These are phyloP conservation scores for Hormaphis cornu DNA, from an alignment of 1,140 invertebrate genomes.

Conservation along the genomic window DNA sequence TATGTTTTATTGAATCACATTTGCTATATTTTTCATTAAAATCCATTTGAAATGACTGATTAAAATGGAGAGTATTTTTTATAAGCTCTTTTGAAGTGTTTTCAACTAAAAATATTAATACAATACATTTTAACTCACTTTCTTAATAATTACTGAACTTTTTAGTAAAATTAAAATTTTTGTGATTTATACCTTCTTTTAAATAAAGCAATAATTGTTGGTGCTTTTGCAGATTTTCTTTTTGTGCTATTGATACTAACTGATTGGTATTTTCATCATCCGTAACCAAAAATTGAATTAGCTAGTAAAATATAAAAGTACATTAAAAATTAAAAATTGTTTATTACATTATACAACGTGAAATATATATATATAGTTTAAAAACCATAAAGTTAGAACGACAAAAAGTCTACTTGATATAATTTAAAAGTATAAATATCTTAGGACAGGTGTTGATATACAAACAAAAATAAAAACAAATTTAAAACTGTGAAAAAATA, in stretches of 20 bases:
- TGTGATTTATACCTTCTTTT: constrained; percentile 5
- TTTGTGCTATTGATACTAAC: background rate
- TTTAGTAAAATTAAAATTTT: background rate
- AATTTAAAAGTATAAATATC: too few species aligned
- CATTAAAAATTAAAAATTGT: background rate
- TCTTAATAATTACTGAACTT: too few species aligned
- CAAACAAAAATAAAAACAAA: too few species aligned
- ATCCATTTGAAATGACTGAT: background rate
- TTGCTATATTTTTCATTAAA: constrained; percentile 14
- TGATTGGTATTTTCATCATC: constrained; percentile 13
- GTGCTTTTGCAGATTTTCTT: background rate
- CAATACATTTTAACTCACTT: too few species aligned
- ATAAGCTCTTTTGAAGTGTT: constrained; percentile 12
- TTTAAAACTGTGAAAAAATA: too few species aligned
- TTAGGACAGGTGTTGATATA: too few species aligned
- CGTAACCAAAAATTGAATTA: background rate
- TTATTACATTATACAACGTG: too few species aligned
- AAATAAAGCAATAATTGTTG: constrained; percentile 2
- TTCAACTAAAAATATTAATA: constrained; percentile 6
- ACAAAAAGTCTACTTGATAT: too few species aligned
- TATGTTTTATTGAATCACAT: constrained; percentile 11
- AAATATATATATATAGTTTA: too few species aligned
- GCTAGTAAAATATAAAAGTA: background rate
- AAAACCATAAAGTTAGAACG: too few species aligned
- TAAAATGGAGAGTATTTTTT: constrained; percentile 1